Evolutionary conservation across 2,888 invertebrate genomes (phyloP), one percentile per base, ranked within the genome.

Genomic region (Odontocolon sp.): DNA sequence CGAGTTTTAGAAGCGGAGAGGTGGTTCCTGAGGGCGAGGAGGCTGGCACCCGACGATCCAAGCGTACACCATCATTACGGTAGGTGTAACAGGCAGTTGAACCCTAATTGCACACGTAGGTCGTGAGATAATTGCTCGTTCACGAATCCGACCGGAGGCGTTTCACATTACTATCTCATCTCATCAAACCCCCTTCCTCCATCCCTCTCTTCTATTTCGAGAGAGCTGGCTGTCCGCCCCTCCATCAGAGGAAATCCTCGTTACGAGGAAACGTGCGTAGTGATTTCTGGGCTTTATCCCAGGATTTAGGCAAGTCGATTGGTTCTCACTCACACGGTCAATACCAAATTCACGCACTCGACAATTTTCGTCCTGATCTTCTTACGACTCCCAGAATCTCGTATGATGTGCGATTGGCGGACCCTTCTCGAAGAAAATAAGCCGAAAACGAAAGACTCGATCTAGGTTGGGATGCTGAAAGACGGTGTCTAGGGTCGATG

Each of bases 61-160:
- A 94, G 95, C 84, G 96, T 97, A 56, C 94, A 96, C 90, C 96
- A 97, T 91, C 97, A 97, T 91, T 97, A 97, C 90, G 98, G 98
- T 96, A 91, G 92, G 93, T 68, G 68, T 69, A 77, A 73, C 68
- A 50, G 68, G 38, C 47, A 38, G 38, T 47, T 38, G 54, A 42
- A 54, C 57, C 54, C 59, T 73, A 69, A 77, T 73, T 77, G 73
- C 77, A 59, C 56, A 69, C 64, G 52, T 4, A 6, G 16, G 42
- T 28, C 64, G 63, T 40, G 64, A 45, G 64, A 69, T 73, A 73
- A 73, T 73, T 21, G 64, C 77, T 57, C 68, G 69, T 73, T 73
- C 73, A 28, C 63, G 38, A 73, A 66, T 59, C 36, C 64, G 38
- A 45, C 69, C 67, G 45, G 11, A 73, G 64, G 64, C 72, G 69